These are phyloP conservation scores for Drosophila fulvimacula DNA, from an alignment of 2,888 invertebrate species.

Conservation along the genomic window DNA sequence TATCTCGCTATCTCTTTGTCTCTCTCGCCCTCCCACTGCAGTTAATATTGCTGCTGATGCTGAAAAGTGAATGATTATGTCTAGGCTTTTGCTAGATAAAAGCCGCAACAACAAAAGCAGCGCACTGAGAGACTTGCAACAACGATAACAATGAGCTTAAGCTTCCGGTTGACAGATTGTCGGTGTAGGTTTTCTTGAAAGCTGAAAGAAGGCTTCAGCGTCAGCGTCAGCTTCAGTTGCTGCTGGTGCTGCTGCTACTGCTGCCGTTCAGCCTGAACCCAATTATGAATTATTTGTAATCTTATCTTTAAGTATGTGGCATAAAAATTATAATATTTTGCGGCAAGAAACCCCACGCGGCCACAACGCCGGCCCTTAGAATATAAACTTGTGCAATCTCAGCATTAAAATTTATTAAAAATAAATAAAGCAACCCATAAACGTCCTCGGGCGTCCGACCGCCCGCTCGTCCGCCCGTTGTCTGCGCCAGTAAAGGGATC, in stretches of 20 bases:
- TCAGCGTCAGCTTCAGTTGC: not conserved
- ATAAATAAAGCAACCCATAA: slow-evolving; percentile 58
- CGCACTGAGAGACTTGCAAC: slow-evolving; percentile 8
- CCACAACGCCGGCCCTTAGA: slow-evolving; percentile 20
- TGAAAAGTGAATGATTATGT: slow-evolving; percentile 59
- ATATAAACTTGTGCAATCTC: slow-evolving; percentile 67
- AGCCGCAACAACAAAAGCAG: slow-evolving; percentile 23
- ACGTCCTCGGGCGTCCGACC: slow-evolving; percentile 11
- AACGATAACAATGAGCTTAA: slow-evolving; percentile 37
- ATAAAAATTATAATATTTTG: slow-evolving; percentile 75
- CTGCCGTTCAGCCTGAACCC: slow-evolving; percentile 52
- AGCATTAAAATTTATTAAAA: slow-evolving; percentile 78
- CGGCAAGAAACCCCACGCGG: slow-evolving; percentile 68
- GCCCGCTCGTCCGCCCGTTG: not conserved
- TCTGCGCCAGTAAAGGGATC: slow-evolving; percentile 36
- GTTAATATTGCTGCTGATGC: slow-evolving; percentile 16
- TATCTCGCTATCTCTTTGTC: not conserved
- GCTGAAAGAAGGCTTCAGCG: slow-evolving; percentile 15
- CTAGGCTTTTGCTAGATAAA: slow-evolving; percentile 37
- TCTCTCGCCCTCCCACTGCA: not conserved
- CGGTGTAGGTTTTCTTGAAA: slow-evolving; percentile 30
- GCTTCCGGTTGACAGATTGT: slow-evolving; percentile 51
- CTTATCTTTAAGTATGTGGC: slow-evolving; percentile 76
- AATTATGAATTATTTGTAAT: slow-evolving; percentile 70
- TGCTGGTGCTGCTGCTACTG: slow-evolving; percentile 19